Evolutionary conservation across 2,113 vertebrate genomes (phyloP).

Genomic region (Vicugna pacos): DNA sequence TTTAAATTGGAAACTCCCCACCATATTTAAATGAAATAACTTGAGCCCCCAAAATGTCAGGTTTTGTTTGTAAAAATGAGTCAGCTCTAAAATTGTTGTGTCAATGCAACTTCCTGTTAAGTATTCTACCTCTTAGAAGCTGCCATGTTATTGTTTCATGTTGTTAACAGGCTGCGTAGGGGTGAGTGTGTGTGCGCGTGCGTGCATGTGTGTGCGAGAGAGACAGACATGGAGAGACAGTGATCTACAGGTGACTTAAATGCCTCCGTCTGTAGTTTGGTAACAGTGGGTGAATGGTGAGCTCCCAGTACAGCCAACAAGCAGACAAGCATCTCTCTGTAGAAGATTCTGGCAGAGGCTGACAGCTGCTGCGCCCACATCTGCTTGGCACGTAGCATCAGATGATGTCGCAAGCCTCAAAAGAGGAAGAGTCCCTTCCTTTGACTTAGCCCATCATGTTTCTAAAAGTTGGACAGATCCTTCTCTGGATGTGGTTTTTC

Average conservation of each 20-base stretch:
- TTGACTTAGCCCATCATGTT: background rate
- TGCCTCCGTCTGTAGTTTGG: background rate
- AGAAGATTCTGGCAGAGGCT: background rate
- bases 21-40: background rate
- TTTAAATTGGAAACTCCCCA: background rate
- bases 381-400: background rate
- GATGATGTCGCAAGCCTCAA: background rate
- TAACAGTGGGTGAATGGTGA: background rate
- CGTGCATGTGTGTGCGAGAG: background rate
- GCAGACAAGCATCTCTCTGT: background rate
- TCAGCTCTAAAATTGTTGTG: background rate
- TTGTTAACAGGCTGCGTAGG: background rate
- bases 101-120: accelerated
- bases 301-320: too few relatives aligned
- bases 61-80: background rate
- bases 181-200: background rate
- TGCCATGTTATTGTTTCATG: background rate
- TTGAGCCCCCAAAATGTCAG: background rate
- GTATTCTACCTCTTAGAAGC: background rate
- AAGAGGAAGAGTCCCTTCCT: background rate
- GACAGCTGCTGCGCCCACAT: background rate
- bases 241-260: background rate
- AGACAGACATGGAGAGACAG: background rate
- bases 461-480: background rate
- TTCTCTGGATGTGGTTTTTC: background rate